Percentiles rank a stretch among this genome's conserved stretches.
phyloP scores from a whole-genome alignment of 2,113 vertebrate genomes.

The Peromyscus maniculatus region DNA sequence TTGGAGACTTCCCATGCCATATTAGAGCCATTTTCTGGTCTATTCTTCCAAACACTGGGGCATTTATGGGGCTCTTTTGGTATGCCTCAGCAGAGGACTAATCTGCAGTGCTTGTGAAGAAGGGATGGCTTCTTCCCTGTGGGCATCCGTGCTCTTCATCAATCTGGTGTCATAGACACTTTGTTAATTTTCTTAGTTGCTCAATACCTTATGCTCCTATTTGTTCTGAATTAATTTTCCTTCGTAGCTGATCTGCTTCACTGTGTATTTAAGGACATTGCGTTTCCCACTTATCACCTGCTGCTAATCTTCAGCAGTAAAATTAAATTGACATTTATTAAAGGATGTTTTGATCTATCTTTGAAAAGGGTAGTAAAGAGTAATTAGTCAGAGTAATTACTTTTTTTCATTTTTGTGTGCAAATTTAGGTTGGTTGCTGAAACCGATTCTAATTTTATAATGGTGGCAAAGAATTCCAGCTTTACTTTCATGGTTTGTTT shows the following conservation, averaged over 20 bases:
- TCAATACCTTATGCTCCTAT: constrained; percentile 70
- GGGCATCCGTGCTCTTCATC: constrained; percentile 23
- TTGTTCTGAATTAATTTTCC: constrained; percentile 74
- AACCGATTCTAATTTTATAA: constrained; percentile 69
- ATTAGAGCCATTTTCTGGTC: background rate
- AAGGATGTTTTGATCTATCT: constrained; percentile 77
- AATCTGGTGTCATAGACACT: constrained; percentile 31
- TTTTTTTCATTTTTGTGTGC: constrained; percentile 66
- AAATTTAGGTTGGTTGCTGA: constrained; percentile 71
- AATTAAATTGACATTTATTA: constrained; percentile 81
- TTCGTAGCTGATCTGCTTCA: constrained; percentile 57
- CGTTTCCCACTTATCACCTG: constrained; percentile 76
- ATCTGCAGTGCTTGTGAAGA: background rate
- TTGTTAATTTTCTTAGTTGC: constrained; percentile 64
- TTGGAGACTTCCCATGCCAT: background rate
- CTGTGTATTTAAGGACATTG: constrained; percentile 64
- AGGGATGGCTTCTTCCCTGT: background rate
- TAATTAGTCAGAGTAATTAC: constrained; percentile 73
- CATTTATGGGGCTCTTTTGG: background rate
- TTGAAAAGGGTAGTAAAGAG: constrained; percentile 80
- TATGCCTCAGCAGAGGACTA: background rate
- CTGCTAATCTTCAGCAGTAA: constrained; percentile 75
- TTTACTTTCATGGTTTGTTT: constrained; percentile 57
- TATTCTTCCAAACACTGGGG: background rate
- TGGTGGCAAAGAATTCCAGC: constrained; percentile 50